A percentile compares a stretch with the other conserved stretches of the same genome.
These are phyloP conservation scores for Etia nguti DNA, from an alignment of 2,113 vertebrate genomes.

Conservation along the genomic window DNA sequence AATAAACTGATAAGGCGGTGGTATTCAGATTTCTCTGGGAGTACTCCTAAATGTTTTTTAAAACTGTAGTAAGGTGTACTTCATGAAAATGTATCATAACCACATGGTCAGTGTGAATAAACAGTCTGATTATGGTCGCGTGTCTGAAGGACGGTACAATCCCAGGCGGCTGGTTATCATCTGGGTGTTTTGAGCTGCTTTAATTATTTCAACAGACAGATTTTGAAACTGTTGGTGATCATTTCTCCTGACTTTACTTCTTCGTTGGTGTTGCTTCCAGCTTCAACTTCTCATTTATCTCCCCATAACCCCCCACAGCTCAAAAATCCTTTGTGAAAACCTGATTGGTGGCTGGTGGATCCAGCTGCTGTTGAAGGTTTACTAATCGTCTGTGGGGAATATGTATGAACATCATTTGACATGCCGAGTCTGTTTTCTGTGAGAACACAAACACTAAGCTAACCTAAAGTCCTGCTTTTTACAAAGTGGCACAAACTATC, in stretches of 20 bases:
- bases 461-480: not conserved
- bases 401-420: accelerated
- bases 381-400: not conserved
- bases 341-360: not conserved
- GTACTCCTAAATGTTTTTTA: not conserved
- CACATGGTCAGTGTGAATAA: not conserved
- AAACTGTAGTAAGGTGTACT: not conserved
- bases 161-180: not conserved
- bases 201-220: not conserved
- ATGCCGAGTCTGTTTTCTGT: accelerated
- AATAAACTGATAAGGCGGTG: not conserved
- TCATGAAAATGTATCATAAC: accelerated
- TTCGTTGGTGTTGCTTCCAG: not conserved
- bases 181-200: not conserved
- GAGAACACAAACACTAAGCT: not conserved
- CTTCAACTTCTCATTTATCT: not conserved
- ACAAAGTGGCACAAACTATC: not conserved
- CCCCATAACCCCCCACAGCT: not conserved
- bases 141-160: not conserved
- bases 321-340: not conserved
- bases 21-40: not conserved
- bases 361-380: not conserved
- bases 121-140: not conserved
- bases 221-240: not conserved
- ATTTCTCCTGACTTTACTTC: not conserved